Evolutionary conservation across 2,113 vertebrate species (phyloP).

Genomic region (Elgaria multicarinata): DNA sequence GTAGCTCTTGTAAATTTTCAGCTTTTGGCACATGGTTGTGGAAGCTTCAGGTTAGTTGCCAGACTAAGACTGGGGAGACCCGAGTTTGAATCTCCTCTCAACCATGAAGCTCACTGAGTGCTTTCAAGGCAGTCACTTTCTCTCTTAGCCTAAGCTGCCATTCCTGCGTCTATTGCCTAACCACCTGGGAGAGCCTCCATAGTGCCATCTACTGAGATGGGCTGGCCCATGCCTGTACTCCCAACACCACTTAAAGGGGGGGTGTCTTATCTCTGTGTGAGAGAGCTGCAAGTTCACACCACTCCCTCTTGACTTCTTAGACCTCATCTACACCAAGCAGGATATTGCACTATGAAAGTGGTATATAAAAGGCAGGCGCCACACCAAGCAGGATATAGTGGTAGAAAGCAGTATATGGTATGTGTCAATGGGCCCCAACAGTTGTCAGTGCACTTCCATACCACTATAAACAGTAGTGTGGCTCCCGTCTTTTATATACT

Average conservation of each 20-base stretch:
- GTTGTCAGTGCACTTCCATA: no score
- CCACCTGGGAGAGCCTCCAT: no score
- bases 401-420: no score
- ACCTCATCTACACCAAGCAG: no score
- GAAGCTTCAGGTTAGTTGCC: not conserved
- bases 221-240: not conserved
- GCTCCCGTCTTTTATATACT: no score
- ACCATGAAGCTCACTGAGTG: not conserved
- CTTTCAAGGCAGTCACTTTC: not conserved
- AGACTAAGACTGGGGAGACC: not conserved
- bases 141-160: not conserved
- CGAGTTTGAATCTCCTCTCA: not conserved
- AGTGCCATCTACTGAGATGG: not conserved
- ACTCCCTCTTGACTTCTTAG: not conserved
- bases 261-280: not conserved
- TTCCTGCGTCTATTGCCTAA: no score
- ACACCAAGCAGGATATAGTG: no score
- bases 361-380: no score
- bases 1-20: not conserved
- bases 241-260: no score
- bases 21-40: not conserved
- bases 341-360: no score
- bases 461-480: no score
- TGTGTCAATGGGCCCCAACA: no score
- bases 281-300: not conserved